phyloP scores from a whole-genome alignment of 2,113 vertebrate species.

The Callionymus lyra region DNA sequence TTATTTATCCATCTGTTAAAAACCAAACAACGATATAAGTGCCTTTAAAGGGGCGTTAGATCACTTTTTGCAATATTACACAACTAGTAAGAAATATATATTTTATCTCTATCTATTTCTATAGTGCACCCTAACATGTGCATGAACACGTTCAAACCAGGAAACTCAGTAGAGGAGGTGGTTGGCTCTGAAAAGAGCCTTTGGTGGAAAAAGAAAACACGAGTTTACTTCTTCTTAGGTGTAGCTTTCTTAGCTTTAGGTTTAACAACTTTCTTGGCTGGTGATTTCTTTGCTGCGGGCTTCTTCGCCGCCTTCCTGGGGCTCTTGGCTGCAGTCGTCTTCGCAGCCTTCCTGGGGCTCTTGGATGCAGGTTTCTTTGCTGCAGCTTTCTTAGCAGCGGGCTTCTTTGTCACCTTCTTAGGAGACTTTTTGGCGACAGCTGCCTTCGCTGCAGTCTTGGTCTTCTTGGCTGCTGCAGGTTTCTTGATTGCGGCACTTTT shows the following conservation, averaged over 20 bases:
- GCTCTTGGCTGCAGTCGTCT: neutral
- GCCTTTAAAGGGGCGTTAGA: too few species aligned
- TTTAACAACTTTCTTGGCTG: conserved; percentile 1
- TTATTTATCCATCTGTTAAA: too few species aligned
- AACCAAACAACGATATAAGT: too few species aligned
- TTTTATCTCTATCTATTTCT: too few species aligned
- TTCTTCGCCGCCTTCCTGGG: neutral
- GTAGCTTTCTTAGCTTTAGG: conserved; percentile 2
- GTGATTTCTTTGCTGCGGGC: neutral
- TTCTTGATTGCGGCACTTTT: neutral
- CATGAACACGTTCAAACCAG: too few species aligned
- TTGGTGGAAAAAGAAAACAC: neutral
- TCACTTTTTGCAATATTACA: too few species aligned
- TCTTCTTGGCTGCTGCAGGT: neutral
- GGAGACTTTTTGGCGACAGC: neutral
- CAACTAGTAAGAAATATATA: too few species aligned
- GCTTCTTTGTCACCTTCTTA: neutral
- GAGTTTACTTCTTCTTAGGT: conserved; percentile 3
- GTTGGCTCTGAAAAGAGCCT: conserved; percentile 14
- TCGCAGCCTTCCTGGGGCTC: neutral
- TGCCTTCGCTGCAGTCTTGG: neutral
- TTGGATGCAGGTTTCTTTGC: neutral
- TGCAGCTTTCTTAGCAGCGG: neutral
- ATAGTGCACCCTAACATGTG: too few species aligned
- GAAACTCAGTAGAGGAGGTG: neutral